Evolutionary conservation across 1,140 invertebrate genomes (phyloP), one percentile per base, ranked within the genome.

Genomic region (Formica selysi): DNA sequence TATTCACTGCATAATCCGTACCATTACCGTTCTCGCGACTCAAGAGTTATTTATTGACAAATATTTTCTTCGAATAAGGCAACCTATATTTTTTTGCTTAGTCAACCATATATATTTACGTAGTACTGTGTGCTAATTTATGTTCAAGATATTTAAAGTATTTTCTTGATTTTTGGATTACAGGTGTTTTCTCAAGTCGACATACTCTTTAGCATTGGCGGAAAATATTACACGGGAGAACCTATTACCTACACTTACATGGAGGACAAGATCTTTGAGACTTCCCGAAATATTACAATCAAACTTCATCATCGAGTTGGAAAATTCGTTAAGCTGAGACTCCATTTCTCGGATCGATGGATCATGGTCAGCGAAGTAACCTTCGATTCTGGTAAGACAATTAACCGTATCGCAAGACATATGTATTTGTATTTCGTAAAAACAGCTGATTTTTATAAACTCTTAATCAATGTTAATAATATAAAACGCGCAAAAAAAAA

Each of bases 291-390:
- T 93, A 97, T 99, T 36, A 97, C 97, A 86, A 98, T 99, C 89
- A 97, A 97, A 90, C 96, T 99, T 19, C 97, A 98, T 93, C 97
- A 98, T 90, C 96, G 97, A 8, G 96, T 98, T 38, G 98, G 98
- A 5, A 96, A 96, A 91, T 98, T 97, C 95, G 97, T 99, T 38
- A 97, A 97, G 89, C 95, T 99, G 19, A 96, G 97, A 89, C 95
- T 99, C 13, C 96, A 96, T 89, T 99, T 99, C 94, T 97, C 98
- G 8, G 96, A 98, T 5, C 96, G 96, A 74, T 99, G 98, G 98
- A 98, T 99, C 86, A 97, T 99, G 94, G 96, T 99, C 90, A 98
- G 98, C 94, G 98, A 99, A 95, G 96, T 99, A 65, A 96, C 96
- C 7, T 98, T 98, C 91, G 97, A 97, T 90, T 98, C 97, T 16